Evolutionary conservation across 2,113 vertebrate species (phyloP).

Genomic region (Phylloscopus trochilus): DNA sequence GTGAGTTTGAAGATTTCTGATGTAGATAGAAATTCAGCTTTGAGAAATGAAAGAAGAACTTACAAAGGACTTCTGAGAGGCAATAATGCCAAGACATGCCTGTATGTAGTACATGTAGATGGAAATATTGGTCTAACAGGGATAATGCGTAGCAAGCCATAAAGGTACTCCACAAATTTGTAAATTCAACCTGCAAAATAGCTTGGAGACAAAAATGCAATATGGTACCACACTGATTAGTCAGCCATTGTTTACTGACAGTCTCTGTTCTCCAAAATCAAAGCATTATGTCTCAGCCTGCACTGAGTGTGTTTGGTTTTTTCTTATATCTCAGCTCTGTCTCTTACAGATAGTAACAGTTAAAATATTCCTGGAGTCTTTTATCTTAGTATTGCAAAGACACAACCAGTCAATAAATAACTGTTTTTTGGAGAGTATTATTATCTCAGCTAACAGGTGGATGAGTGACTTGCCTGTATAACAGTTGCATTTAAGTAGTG

Average conservation of each 20-base stretch:
- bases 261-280: neutral
- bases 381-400: neutral
- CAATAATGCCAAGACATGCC: neutral
- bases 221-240: neutral
- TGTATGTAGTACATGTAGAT: neutral
- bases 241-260: neutral
- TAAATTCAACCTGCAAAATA: neutral
- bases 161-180: neutral
- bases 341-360: neutral
- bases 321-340: neutral
- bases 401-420: neutral
- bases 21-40: neutral
- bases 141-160: neutral
- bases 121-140: neutral
- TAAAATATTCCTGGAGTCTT: neutral
- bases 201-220: neutral
- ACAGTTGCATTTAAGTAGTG: neutral
- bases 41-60: neutral
- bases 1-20: neutral
- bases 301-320: neutral
- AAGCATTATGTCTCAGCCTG: neutral
- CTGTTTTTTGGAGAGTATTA: neutral
- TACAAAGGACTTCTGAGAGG: neutral
- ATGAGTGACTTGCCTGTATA: neutral
- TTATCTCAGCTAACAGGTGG: neutral